Base-by-base conservation (phyloP, 2,888 invertebrate genomes). In the Galeruca laticollis region DNA sequence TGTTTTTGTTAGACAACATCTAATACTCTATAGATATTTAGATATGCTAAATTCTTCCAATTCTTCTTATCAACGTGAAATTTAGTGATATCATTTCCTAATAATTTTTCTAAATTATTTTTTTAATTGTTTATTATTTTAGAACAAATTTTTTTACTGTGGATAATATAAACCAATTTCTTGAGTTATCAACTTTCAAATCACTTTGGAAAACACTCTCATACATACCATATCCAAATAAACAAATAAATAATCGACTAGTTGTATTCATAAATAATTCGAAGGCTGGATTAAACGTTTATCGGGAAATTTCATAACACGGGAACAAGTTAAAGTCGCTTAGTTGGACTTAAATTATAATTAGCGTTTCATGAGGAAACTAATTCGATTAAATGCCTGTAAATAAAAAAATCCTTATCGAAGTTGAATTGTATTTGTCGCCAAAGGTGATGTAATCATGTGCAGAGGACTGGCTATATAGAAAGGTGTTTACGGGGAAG, bases 401-500 rank as follows among this genome's bases (percentile, higher is more conserved):
- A 72, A 75, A 74, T 70, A 73, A 74, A 75, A 75, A 47, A 18
- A 62, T 71, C 73, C 64, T 69, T 65, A 66, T 63, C 18, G 47
- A 71, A 66, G 62, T 71, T 71, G 71, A 75, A 73, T 75, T 70
- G 73, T 73, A 76, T 78, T 78, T 78, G 77, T 78, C 77, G 78
- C 75, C 76, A 74, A 78, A 76, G 78, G 78, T 77, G 78, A 78
- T 77, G 78, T 77, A 75, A 76, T 74, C 74, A 59, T 73, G 71
- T 73, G 71, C 67, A 65, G 70, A 68, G 71, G 73, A 72, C 73
- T 70, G 73, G 67, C 68, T 68, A 60, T 61, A 70, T 68, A 63
- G 68, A 75, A 71, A 73, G 73, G 69, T 69, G 70, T 40, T 68
- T 59, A 59, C 65, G 73, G 73, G 70, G 68, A 60, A 68, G 70